Evolutionary conservation across 2,888 invertebrate species (phyloP), one percentile per base, ranked within the genome.

Genomic region (Spatulosminthurus flaviceps): DNA sequence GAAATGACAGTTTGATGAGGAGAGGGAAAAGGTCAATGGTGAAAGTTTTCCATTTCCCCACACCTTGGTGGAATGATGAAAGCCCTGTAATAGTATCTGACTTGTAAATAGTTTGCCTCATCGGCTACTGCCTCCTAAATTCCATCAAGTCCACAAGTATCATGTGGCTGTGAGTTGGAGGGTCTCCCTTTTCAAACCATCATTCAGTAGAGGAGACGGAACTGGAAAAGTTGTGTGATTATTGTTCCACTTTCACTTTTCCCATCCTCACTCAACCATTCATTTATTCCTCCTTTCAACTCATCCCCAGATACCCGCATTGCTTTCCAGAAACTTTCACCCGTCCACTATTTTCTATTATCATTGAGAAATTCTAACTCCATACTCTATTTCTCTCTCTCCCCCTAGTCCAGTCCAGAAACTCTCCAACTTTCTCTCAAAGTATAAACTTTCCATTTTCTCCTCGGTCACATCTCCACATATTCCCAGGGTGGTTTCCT

Each of bases 11-110:
- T 51, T 13, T 51, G 51, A 9, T 34, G 34, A 34, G 51, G 51
- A 51, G n/a, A n/a, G 16, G 51, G n/a, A 51, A 51, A 51, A 51
- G 51, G 51, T 51, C 51, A 51, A 51, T 51, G 51, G 51, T 51
- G n/a, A 51, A 51, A 51, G 51, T 51, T 51, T 51, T 51, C 9
- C 51, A 51, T 51, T 51, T 13, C 9, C 5, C 9, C 9, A 34
- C 34, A 34, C 34, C 34, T 34, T 34, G 9, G 34, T 34, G 34
- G 4, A 4, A 34, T 34, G 34, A 34, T 34, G 34, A 34, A 34
- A 9, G 34, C 4, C 9, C 5, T 34, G 34, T 34, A 34, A 34
- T 34, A 9, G 34, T 4, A 34, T 34, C 34, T 34, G 34, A 34
- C 1, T 51, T 51, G 51, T 51, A 51, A 51, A 51, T 51, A 51